A percentile compares a stretch with the other conserved stretches of the same genome.
phyloP scores from a whole-genome alignment of 1,140 invertebrate genomes.

The Zelostemma sp. region DNA sequence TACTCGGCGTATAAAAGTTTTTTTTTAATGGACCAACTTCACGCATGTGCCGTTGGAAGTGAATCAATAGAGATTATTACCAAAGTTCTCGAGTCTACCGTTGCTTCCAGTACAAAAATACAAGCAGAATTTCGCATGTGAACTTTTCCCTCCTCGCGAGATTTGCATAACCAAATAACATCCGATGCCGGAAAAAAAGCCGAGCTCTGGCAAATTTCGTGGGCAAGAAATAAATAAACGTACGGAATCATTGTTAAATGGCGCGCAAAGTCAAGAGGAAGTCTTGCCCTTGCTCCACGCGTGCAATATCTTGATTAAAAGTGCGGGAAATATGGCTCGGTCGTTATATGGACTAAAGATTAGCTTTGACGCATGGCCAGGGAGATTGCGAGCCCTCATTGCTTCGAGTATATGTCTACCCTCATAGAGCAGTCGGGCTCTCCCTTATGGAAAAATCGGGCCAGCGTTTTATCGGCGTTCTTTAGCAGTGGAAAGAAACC shows the following conservation, averaged over 20 bases:
- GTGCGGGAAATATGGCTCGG: constrained; percentile 48
- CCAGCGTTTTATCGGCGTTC: too few species aligned
- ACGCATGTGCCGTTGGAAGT: constrained; percentile 2
- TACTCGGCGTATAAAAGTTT: not conserved
- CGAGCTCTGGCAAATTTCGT: too few species aligned
- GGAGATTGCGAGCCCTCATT: constrained; percentile 54
- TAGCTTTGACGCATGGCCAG: constrained; percentile 58
- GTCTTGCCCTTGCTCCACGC: too few species aligned
- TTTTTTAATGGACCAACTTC: constrained; percentile 3
- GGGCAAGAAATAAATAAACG: too few species aligned
- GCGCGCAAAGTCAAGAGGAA: too few species aligned
- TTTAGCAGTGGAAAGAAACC: constrained; percentile 27
- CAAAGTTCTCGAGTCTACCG: too few species aligned
- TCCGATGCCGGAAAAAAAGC: too few species aligned
- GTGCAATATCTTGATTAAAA: constrained; percentile 51
- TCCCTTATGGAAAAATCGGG: constrained; percentile 24
- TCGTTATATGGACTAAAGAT: constrained; percentile 51
- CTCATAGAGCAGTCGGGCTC: constrained; percentile 35
- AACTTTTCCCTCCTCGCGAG: too few species aligned
- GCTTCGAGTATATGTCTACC: constrained; percentile 54
- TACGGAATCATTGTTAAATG: too few species aligned
- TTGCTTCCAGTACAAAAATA: constrained; percentile 1
- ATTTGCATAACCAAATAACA: too few species aligned
- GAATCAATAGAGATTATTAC: constrained; percentile 11
- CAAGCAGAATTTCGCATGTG: too few species aligned